phyloP scores from a whole-genome alignment of 2,797 vertebrate genomes.

The Microchirus variegatus region DNA sequence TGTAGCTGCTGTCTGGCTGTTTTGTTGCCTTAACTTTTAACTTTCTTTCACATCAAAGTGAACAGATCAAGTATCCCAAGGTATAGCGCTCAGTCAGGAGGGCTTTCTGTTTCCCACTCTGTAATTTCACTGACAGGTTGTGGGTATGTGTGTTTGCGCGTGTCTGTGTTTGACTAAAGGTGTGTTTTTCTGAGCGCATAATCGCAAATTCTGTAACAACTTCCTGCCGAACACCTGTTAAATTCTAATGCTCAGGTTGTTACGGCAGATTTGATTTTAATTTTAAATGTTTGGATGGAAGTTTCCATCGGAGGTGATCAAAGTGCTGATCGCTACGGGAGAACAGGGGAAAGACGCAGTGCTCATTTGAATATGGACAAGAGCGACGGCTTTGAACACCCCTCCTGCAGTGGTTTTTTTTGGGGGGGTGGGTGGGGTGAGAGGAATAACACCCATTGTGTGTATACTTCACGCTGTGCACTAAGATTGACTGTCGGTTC shows the following conservation, averaged over 20 bases:
- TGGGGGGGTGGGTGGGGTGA: constrained; percentile 37
- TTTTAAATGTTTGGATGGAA: constrained; percentile 81
- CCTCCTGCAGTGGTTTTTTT: constrained; percentile 53
- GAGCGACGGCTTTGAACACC: constrained; percentile 77
- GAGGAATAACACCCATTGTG: constrained; percentile 73
- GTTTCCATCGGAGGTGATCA: constrained; percentile 75
- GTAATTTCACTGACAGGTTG: constrained; percentile 77
- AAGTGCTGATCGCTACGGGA: constrained; percentile 78
- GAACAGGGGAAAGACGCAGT: constrained; percentile 47
- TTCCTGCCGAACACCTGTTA: constrained; percentile 81
- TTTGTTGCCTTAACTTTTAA: constrained; percentile 77
- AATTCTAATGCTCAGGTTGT: constrained; percentile 81
- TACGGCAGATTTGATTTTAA: constrained; percentile 81
- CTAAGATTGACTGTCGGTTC: constrained; percentile 48
- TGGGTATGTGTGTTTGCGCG: constrained; percentile 33
- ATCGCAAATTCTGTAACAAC: constrained; percentile 82
- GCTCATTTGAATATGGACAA: constrained; percentile 81
- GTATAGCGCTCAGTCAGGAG: constrained; percentile 76
- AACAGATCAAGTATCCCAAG: constrained; percentile 78
- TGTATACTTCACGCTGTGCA: constrained; percentile 57
- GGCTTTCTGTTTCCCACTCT: constrained; percentile 75
- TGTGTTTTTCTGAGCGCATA: constrained; percentile 71
- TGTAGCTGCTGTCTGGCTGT: constrained; percentile 73
- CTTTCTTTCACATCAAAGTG: constrained; percentile 83
- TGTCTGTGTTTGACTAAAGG: constrained; percentile 46